These are phyloP conservation scores for Bergia sp. DNA, from an alignment of 92 coral and sea anemone genomes.

Conservation along the genomic window DNA sequence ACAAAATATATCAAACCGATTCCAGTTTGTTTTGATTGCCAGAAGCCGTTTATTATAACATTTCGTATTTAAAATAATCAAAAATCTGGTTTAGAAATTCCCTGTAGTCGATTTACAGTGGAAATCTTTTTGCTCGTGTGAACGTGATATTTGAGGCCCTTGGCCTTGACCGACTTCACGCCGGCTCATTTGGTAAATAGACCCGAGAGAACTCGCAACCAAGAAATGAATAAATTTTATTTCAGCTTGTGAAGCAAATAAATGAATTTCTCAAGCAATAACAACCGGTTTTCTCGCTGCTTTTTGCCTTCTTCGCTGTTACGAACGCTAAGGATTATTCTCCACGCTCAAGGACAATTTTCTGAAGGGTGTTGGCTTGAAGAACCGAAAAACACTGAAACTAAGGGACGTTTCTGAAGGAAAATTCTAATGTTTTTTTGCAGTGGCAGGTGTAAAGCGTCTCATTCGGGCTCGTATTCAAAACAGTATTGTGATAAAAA, in stretches of 20 bases:
- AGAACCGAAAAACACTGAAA: conserved; percentile 3
- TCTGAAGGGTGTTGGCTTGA: conserved; percentile 39
- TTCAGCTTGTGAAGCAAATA: conserved; percentile 49
- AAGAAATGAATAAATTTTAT: conserved; percentile 55
- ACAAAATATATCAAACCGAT: neutral
- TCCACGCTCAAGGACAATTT: conserved; percentile 1
- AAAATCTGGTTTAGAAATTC: conserved; percentile 1
- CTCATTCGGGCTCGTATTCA: conserved; percentile 63
- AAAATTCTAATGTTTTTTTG: conserved; percentile 42
- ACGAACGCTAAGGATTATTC: neutral
- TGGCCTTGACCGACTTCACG: conserved; percentile 52
- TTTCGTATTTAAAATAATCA: neutral
- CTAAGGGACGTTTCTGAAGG: conserved; percentile 28
- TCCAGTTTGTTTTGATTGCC: neutral
- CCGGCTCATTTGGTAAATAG: conserved; percentile 57
- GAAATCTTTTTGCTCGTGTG: neutral
- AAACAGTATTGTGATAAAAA: conserved; percentile 90
- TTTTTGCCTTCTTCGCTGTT: conserved; percentile 12
- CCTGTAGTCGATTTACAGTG: neutral
- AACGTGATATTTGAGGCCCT: neutral
- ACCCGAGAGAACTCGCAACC: conserved; percentile 24
- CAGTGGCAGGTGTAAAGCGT: conserved; percentile 74
- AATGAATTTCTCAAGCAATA: conserved; percentile 37
- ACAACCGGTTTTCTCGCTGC: neutral
- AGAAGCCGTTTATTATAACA: conserved; percentile 14